A percentile compares a stretch with the other conserved stretches of the same genome.
Conservation (phyloP, 2,888 invertebrate genomes). For the Oscheius sp. region DNA sequence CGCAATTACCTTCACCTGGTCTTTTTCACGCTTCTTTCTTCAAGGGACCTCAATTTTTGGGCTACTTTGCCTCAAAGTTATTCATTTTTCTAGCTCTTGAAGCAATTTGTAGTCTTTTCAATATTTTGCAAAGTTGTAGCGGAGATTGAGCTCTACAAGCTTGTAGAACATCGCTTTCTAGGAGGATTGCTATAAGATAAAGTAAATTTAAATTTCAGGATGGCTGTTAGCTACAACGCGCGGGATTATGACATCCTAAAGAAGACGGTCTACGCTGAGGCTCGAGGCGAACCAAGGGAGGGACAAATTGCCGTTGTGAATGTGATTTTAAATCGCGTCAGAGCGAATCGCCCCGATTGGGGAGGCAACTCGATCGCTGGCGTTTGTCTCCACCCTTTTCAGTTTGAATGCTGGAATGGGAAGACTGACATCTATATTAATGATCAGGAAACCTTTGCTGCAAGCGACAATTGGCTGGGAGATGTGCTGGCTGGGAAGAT, state of each 20-base stretch:
- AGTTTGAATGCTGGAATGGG: conserved; percentile 24
- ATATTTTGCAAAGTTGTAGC: too few relatives aligned
- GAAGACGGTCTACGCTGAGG: conserved; percentile 16
- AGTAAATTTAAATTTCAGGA: too few relatives aligned
- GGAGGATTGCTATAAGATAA: too few relatives aligned
- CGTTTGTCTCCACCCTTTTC: conserved; percentile 11
- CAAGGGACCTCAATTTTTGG: too few relatives aligned
- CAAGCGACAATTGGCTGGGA: not conserved
- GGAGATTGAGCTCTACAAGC: too few relatives aligned
- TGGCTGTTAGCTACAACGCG: too few relatives aligned
- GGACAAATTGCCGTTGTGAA: not conserved
- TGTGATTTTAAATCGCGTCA: conserved; percentile 15
- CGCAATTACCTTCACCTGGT: too few relatives aligned
- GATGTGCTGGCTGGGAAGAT: not conserved
- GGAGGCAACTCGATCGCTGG: not conserved
- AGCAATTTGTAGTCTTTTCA: too few relatives aligned
- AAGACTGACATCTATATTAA: not conserved
- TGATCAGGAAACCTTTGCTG: not conserved
- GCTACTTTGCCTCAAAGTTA: too few relatives aligned
- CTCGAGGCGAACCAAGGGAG: not conserved
- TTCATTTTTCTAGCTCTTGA: too few relatives aligned
- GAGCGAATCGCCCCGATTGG: conserved; percentile 2
- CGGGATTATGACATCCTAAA: not conserved
- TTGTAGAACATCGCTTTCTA: too few relatives aligned
- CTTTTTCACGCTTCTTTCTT: too few relatives aligned